phyloP scores from a whole-genome alignment of 2,797 vertebrate genomes.

The Paguma larvata region DNA sequence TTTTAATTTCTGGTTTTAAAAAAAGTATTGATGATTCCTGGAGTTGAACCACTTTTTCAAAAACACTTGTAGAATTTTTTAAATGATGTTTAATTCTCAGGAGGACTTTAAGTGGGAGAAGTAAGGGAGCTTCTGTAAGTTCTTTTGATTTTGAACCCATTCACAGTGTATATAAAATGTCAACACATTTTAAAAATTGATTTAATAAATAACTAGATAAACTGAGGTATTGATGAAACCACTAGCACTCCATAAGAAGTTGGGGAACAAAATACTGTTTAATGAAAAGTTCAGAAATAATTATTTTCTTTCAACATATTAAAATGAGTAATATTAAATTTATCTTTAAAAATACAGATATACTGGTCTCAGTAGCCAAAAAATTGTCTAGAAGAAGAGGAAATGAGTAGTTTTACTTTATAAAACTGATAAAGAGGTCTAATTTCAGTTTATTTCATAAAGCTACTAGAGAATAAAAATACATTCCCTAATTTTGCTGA shows the following conservation, averaged over 20 bases:
- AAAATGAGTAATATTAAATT: conserved; percentile 24
- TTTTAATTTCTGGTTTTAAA: not conserved
- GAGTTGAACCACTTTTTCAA: not conserved
- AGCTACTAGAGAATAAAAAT: not conserved
- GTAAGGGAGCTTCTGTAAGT: not conserved
- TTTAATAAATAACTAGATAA: not conserved
- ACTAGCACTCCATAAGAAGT: not conserved
- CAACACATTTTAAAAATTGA: not conserved
- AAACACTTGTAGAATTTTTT: not conserved
- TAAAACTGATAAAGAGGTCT: not conserved
- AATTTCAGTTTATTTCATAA: conserved; percentile 41
- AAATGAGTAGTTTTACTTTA: conserved; percentile 24
- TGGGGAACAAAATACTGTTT: not conserved
- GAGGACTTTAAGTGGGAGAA: not conserved
- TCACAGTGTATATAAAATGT: not conserved
- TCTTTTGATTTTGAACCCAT: not conserved
- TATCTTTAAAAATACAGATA: conserved; percentile 40
- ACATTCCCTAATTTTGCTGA: not conserved
- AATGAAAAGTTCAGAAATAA: conserved; percentile 24
- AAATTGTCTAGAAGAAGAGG: not conserved
- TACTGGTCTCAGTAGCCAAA: not conserved
- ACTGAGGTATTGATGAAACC: not conserved
- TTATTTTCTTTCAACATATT: not conserved
- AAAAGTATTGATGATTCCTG: not conserved
- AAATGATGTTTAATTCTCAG: not conserved